Evolutionary conservation across 2,113 vertebrate genomes (phyloP).

Genomic region (Periophthalmus modestus): DNA sequence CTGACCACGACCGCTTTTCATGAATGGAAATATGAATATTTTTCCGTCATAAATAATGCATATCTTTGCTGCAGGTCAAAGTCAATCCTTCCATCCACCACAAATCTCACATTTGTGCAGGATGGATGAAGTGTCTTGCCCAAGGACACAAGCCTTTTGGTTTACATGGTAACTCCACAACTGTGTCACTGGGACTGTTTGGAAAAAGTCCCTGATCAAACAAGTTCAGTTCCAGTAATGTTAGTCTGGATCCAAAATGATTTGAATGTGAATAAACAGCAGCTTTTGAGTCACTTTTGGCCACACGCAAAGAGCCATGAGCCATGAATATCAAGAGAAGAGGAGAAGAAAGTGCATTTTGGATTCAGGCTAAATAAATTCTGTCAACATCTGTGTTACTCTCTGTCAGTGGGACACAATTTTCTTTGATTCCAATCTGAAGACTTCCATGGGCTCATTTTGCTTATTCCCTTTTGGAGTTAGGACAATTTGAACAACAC

Average conservation of each 20-base stretch:
- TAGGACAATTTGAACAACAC: background rate
- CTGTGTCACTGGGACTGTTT: background rate
- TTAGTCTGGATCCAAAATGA: background rate
- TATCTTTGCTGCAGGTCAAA: background rate
- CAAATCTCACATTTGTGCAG: background rate
- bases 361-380: background rate
- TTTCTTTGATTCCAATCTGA: background rate
- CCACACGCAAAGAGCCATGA: background rate
- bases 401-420: background rate
- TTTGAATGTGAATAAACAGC: conserved; percentile 1
- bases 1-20: too few relatives aligned
- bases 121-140: background rate
- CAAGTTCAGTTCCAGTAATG: background rate
- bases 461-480: background rate
- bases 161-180: background rate
- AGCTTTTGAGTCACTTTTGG: background rate
- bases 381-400: background rate
- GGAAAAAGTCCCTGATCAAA: conserved; percentile 49
- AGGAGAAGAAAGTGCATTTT: background rate
- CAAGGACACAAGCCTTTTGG: background rate
- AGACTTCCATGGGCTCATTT: background rate
- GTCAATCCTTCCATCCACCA: too few relatives aligned
- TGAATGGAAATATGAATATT: too few relatives aligned
- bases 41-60: too few relatives aligned
- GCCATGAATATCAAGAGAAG: background rate